Conservation (phyloP, 2,888 invertebrate species). For the Cantharis flavilabris region DNA sequence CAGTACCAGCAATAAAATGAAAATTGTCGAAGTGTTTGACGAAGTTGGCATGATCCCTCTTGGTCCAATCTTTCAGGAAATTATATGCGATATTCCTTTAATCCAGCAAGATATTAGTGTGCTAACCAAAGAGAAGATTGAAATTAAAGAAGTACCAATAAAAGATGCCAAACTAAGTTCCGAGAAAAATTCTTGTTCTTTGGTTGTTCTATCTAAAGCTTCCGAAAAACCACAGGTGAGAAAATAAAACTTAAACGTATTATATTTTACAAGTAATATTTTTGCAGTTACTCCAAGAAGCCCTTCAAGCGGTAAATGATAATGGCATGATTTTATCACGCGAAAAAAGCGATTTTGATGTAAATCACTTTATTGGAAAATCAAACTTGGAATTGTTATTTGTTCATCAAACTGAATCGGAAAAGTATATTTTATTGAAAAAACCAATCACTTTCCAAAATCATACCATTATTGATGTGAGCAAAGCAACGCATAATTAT, state of each 20-base stretch:
- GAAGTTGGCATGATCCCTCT: constrained; percentile 56
- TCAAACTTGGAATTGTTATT: not conserved
- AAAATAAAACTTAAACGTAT: not conserved
- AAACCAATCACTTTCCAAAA: not conserved
- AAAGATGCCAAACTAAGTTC: constrained; percentile 53
- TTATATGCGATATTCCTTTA: constrained; percentile 70
- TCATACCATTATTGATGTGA: not conserved
- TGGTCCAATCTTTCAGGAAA: constrained; percentile 61
- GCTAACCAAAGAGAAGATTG: constrained; percentile 58
- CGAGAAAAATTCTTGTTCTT: not conserved
- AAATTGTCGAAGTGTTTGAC: constrained; percentile 57
- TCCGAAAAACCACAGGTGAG: not conserved
- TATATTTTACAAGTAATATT: not conserved
- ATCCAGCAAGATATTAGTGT: constrained; percentile 70
- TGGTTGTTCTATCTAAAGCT: not conserved
- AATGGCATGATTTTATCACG: not conserved
- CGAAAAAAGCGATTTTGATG: not conserved
- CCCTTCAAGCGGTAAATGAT: not conserved
- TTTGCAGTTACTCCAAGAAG: not conserved
- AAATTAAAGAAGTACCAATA: constrained; percentile 60
- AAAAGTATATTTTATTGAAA: not conserved
- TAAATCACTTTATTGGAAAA: not conserved
- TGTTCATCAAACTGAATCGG: not conserved
- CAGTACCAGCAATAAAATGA: constrained; percentile 64
- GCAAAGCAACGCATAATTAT: not conserved